These are phyloP conservation scores for Neopelma chrysocephalum DNA, from an alignment of 2,797 vertebrate genomes.

Conservation along the genomic window DNA sequence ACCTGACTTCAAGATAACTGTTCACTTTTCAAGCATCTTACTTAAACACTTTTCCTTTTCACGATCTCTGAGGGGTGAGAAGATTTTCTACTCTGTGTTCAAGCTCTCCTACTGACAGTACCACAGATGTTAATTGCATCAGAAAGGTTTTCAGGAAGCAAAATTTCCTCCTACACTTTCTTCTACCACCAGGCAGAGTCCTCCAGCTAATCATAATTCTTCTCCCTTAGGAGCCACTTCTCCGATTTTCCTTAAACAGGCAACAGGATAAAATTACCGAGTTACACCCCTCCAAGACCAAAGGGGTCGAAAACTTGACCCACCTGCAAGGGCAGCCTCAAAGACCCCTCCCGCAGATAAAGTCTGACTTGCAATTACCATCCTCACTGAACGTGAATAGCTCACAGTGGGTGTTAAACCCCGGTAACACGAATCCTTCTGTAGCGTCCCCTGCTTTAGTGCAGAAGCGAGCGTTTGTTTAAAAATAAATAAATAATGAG, in stretches of 20 bases:
- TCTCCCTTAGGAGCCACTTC: not conserved
- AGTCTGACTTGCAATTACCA: not conserved
- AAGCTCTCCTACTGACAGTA: not conserved
- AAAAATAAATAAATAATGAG: not conserved
- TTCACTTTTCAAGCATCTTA: not conserved
- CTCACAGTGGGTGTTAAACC: not conserved
- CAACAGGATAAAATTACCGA: not conserved
- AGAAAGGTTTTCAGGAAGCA: not conserved
- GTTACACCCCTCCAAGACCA: not conserved
- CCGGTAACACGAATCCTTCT: not conserved
- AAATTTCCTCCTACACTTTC: not conserved
- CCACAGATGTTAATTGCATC: not conserved
- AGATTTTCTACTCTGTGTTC: not conserved
- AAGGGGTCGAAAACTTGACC: not conserved
- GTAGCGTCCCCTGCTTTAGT: not conserved
- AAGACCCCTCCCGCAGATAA: not conserved
- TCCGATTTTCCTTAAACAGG: not conserved
- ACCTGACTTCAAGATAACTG: not conserved
- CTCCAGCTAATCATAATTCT: not conserved
- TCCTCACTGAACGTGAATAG: not conserved
- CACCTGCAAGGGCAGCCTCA: not conserved
- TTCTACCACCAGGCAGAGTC: not conserved
- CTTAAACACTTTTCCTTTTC: not conserved
- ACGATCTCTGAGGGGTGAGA: accelerated
- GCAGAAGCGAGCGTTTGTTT: not conserved